Evolutionary conservation across 2,888 invertebrate genomes (phyloP).

Genomic region (Hirudinaria manillensis): DNA sequence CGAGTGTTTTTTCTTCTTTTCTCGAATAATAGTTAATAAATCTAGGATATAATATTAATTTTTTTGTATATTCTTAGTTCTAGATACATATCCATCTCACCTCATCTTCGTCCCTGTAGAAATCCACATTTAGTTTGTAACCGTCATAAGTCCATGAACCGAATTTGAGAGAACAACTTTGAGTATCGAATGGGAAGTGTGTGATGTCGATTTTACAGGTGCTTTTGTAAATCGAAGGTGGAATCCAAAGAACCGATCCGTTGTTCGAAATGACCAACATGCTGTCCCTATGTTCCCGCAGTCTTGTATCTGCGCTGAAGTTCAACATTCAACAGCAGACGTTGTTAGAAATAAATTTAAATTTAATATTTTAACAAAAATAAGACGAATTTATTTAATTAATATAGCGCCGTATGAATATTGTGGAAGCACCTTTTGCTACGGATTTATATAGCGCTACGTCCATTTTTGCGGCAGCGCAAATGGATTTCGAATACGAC

Average conservation of each 20-base stretch:
- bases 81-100: neutral
- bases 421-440: too few relatives aligned
- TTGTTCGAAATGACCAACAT: constrained; percentile 46
- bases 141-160: constrained; percentile 54
- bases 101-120: constrained; percentile 34
- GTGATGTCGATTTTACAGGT: constrained; percentile 52
- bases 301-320: constrained; percentile 51
- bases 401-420: too few relatives aligned
- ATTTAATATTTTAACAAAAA: too few relatives aligned
- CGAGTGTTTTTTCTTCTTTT: too few relatives aligned
- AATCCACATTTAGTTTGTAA: constrained; percentile 40
- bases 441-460: too few relatives aligned
- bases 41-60: neutral
- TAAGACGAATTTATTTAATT: too few relatives aligned
- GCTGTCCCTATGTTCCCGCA: constrained; percentile 52
- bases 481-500: too few relatives aligned
- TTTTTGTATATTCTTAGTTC: neutral
- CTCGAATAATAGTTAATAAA: neutral
- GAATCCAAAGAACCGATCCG: constrained; percentile 48
- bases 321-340: neutral
- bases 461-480: too few relatives aligned
- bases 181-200: constrained; percentile 53
- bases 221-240: constrained; percentile 51
- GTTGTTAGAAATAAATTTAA: too few relatives aligned
- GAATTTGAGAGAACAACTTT: constrained; percentile 52